Base-by-base conservation (phyloP, 2,888 invertebrate species). In the Baronia brevicornis region DNA sequence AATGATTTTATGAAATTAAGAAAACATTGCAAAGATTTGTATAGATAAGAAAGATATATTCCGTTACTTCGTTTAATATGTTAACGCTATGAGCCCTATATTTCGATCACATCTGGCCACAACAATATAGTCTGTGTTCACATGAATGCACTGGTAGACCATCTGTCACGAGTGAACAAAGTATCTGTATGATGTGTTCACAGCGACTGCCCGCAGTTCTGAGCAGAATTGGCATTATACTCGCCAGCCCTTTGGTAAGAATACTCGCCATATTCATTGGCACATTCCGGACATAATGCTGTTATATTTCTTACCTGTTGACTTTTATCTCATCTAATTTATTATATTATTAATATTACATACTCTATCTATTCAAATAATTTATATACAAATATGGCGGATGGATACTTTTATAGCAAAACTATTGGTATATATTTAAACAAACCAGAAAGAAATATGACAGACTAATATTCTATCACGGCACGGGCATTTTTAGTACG, bases 201-300 rank as follows among this genome's bases (percentile, higher is more conserved):
- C 94, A 94, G 94, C 94, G 94, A 88, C 92, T 94, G 88, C 94
- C 94, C 88, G 94, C 94, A 89, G 94, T 94, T 87, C 92, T 94
- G 90, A 94, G 92, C 92, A 91, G 94, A 90, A 94, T 94, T 91
- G 94, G 94, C 91, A 93, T 94, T 87, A 93, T 94, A 89, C 92
- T 94, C 91, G 94, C 94, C 91, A 94, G 93, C 90, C 94, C 94
- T 86, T 90, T 94, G 94, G 94, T 94, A 94, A 94, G 94, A 79
- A 75, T 56, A 63, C 73, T 71, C 74, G 84, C 84, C 80, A 59
- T 69, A 59, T 63, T 66, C 79, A 79, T 72, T 73, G 82, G 80
- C 82, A 80, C 77, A 58, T 60, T 73, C 77, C 68, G 41, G 62
- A 64, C 48, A 61, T 86, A 44, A 51, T 36, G 58, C 67, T 70